A percentile compares a stretch with the other conserved stretches of the same genome.
Conservation (phyloP, 2,888 invertebrate genomes). For the Lasioglossum villosulum region DNA sequence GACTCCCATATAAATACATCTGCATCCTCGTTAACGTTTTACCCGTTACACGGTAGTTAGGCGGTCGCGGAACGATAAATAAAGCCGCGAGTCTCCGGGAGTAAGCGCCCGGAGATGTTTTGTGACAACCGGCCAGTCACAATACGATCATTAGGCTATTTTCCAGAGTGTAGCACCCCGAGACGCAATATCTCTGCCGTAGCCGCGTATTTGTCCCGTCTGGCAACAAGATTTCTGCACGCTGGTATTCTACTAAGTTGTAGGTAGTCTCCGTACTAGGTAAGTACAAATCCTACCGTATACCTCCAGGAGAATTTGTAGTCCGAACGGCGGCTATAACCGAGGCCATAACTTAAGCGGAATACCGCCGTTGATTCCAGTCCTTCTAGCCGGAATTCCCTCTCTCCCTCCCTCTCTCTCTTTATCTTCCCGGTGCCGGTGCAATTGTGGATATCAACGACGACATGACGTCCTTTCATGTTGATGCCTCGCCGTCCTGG, state of each 20-base stretch:
- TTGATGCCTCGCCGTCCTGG: constrained; percentile 31
- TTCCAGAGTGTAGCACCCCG: constrained; percentile 64
- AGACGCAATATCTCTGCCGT: constrained; percentile 68
- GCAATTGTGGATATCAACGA: constrained; percentile 62
- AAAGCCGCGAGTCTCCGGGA: constrained; percentile 48
- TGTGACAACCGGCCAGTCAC: constrained; percentile 65
- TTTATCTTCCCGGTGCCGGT: constrained; percentile 13
- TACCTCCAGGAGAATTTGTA: constrained; percentile 71
- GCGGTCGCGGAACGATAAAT: constrained; percentile 51
- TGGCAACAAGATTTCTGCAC: constrained; percentile 70
- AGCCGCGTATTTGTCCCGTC: constrained; percentile 69
- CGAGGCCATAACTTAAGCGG: constrained; percentile 73
- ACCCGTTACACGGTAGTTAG: constrained; percentile 55
- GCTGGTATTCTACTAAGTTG: constrained; percentile 70
- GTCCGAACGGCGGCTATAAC: constrained; percentile 71
- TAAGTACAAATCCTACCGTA: constrained; percentile 72
- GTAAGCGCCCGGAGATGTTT: constrained; percentile 55
- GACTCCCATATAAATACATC: constrained; percentile 56
- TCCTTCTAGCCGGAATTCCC: constrained; percentile 57
- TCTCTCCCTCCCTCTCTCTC: neutral
- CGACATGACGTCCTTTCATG: constrained; percentile 53
- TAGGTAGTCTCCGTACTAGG: constrained; percentile 71
- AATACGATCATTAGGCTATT: constrained; percentile 73
- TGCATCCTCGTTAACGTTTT: constrained; percentile 61
- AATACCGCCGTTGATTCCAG: constrained; percentile 66